Evolutionary conservation across 1,140 invertebrate species (phyloP).

Genomic region (Pseudomyrmex gracilis): DNA sequence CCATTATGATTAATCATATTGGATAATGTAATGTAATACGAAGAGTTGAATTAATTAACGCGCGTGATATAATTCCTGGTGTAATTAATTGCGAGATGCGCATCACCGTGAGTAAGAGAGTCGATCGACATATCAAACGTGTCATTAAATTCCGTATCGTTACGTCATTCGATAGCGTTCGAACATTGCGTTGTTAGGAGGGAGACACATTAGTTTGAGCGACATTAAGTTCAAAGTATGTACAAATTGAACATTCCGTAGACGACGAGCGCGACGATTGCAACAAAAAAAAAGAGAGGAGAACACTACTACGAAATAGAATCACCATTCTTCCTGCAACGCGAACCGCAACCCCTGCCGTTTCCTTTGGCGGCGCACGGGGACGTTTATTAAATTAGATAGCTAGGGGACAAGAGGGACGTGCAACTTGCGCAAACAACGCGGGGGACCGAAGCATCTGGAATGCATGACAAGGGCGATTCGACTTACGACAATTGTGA

Average conservation of each 20-base stretch:
- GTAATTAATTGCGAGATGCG: slow-evolving; percentile 25
- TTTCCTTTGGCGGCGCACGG: slow-evolving; percentile 25
- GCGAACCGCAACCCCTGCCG: slow-evolving; percentile 53
- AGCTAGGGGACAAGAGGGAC: slow-evolving; percentile 56
- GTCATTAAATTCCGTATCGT: slow-evolving; percentile 49
- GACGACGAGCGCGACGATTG: slow-evolving; percentile 15
- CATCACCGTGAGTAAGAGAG: neutral
- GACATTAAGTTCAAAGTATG: slow-evolving; percentile 65
- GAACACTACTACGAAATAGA: slow-evolving; percentile 6
- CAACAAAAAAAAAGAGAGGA: neutral
- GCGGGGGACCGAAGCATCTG: slow-evolving; percentile 46
- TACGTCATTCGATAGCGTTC: slow-evolving; percentile 54
- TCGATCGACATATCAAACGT: slow-evolving; percentile 3
- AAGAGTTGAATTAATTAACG: slow-evolving; percentile 27
- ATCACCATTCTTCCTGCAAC: slow-evolving; percentile 16
- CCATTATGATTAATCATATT: neutral
- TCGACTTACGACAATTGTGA: slow-evolving; percentile 11
- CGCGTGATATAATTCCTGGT: neutral
- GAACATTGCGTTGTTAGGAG: slow-evolving; percentile 27
- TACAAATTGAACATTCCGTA: slow-evolving; percentile 68
- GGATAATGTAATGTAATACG: neutral
- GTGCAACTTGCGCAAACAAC: slow-evolving; percentile 45
- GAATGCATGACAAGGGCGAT: slow-evolving; percentile 62
- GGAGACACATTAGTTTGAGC: slow-evolving; percentile 16
- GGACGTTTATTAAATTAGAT: slow-evolving; percentile 73